These are phyloP conservation scores for Microvelia longipes DNA, from an alignment of 1,140 invertebrate genomes.

Conservation along the genomic window DNA sequence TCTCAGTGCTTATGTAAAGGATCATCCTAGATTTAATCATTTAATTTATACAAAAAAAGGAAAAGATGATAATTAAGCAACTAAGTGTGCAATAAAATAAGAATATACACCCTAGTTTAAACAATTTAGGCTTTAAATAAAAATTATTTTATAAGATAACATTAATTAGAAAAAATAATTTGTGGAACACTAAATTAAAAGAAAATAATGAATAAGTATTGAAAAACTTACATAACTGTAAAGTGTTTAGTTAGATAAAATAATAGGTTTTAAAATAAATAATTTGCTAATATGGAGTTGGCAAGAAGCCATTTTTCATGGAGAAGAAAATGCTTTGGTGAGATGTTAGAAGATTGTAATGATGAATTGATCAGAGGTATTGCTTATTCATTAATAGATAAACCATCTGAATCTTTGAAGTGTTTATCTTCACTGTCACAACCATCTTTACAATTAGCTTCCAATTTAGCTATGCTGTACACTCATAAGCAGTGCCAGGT, in stretches of 20 bases:
- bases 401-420: not conserved
- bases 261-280: no score
- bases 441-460: not conserved
- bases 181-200: no score
- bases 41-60: not conserved
- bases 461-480: not conserved
- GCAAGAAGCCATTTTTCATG: not conserved
- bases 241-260: no score
- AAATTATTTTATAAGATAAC: no score
- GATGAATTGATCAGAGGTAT: not conserved
- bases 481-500: not conserved
- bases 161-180: no score
- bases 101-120: no score
- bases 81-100: no score
- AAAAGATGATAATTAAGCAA: no score
- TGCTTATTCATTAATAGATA: not conserved
- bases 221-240: no score
- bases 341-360: not conserved
- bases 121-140: no score
- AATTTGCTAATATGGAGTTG: not conserved
- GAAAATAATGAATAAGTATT: no score
- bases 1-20: not conserved
- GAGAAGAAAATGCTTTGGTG: conserved; percentile 1
- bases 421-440: not conserved
- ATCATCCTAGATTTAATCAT: not conserved